Evolutionary conservation across 1,140 invertebrate species (phyloP), one percentile per base, ranked within the genome.

Genomic region (Sitophilus oryzae): DNA sequence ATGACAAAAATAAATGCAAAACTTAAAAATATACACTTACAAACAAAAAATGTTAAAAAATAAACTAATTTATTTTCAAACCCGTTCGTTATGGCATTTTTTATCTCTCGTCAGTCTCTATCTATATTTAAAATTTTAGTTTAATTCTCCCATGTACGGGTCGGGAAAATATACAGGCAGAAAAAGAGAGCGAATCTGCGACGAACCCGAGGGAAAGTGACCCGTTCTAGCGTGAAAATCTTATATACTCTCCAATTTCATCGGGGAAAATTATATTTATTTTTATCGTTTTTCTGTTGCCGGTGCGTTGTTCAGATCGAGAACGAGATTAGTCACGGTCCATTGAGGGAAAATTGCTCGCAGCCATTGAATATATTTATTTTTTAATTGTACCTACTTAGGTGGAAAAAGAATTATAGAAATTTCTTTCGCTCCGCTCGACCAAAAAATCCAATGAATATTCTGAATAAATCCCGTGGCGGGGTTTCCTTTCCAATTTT

Each of bases 341-440:
- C 59, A 60, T 60, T 60, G 59, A 60, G 44, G 51, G 25, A 47
- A 51, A 60, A 60, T 60, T 57, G 59, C 59, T 51, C 19, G 14
- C 25, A 51, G 59, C 49, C 51, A 46, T 49, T 41, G 50, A 54
- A 60, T 60, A 57, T 53, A 60, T 60, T 49, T 52, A 57, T 60
- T 60, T 60, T 60, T 60, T 60, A 60, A 60, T 60, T 60, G 59
- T 60, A 54, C 54, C 40, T 60, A 56, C 59, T 53, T 53, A 54
- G 46, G 54, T 60, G 59, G 59, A 60, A 60, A 50, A 41, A 56
- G 43, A 56, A 50, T 56, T 52, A 56, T 51, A 60, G 40, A 56
- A 49, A 37, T 56, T 52, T 30, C 47, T 56, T 54, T 36, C 58
- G 56, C 22, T 52, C 30, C 58, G 46, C 18, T 45, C 54, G 47